Conservation (phyloP, 2,113 vertebrate species). For the Agapornis roseicollis region DNA sequence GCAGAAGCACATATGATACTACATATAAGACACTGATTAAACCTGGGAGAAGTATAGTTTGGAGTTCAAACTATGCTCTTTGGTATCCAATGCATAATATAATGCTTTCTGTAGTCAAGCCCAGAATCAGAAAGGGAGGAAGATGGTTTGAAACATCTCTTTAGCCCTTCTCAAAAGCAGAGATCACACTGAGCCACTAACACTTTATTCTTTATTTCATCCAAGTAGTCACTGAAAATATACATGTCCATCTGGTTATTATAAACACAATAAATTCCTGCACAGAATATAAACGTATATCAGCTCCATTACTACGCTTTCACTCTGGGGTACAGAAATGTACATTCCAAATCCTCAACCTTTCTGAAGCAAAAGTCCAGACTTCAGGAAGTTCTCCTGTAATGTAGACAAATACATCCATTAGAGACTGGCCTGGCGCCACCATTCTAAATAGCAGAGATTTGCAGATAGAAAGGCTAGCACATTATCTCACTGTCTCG, state of each 20-base stretch:
- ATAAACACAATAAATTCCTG: not conserved
- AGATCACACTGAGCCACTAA: not conserved
- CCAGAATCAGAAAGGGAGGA: not conserved
- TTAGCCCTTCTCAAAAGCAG: not conserved
- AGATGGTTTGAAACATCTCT: not conserved
- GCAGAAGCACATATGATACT: not conserved
- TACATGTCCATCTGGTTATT: not conserved
- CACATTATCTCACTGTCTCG: conserved; percentile 15
- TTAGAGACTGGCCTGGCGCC: conserved; percentile 46
- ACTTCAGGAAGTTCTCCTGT: conserved; percentile 7
- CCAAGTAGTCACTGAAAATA: not conserved
- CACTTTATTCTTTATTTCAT: not conserved
- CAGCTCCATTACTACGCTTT: not conserved
- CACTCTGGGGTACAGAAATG: not conserved
- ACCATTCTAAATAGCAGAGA: conserved; percentile 18
- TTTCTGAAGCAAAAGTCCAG: not conserved
- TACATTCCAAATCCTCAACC: not conserved
- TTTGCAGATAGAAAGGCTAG: conserved; percentile 16
- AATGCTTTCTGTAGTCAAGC: not conserved
- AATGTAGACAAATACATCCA: conserved; percentile 26
- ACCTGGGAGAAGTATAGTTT: not conserved
- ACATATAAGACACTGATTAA: not conserved
- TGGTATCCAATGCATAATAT: not conserved
- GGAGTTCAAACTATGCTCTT: not conserved
- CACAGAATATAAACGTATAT: not conserved